Base-by-base conservation (phyloP, 2,113 vertebrate genomes). In the Solea solea region DNA sequence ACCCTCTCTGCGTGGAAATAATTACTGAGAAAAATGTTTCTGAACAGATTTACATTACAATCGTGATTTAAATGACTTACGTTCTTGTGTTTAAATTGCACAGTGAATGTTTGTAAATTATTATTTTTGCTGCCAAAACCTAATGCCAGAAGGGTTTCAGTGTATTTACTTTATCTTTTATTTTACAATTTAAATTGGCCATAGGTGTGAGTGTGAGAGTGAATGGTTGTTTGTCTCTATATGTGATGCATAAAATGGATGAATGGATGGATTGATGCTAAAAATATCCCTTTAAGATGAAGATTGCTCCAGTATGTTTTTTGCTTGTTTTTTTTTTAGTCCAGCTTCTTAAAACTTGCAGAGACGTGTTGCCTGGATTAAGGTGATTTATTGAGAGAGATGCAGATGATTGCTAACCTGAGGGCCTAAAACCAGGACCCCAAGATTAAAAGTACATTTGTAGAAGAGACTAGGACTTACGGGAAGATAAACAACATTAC, bases 371-470 rank as follows among this genome's bases (percentile, higher is more conserved):
- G n/a, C 16, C 40, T 50, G 42, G 12, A 28, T 71, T 74, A 28
- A 72, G 74, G 53, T 42, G 48, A 49, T 65, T 78, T 5, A 45
- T 16, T n/a, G 51, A 28, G 54, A 21, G 52, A 69, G 28, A 39
- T 61, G 40, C 50, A 71, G 58, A 75, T 73, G 48, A 74, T 69
- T 58, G 63, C 34, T 21, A 58, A 73, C 50, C 65, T 79, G 34
- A 21, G 21, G 21, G 21, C 21, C 21, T 21, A 21, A 21, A 21
- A 21, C 21, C 21, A 1, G 34, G 34, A 34, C 34, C 34, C 34
- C 42, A 46, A 16, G 7, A 54, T 27, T 1, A 58, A 34, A 25
- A 77, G 34, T 56, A 68, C 34, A 52, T 25, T 62, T 61, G 16
- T 7, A 51, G 14, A 52, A 25, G 40, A 69, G 42, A 16, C 44